Base-by-base conservation (phyloP, 2,888 invertebrate genomes). In the Prosapia bicincta region DNA sequence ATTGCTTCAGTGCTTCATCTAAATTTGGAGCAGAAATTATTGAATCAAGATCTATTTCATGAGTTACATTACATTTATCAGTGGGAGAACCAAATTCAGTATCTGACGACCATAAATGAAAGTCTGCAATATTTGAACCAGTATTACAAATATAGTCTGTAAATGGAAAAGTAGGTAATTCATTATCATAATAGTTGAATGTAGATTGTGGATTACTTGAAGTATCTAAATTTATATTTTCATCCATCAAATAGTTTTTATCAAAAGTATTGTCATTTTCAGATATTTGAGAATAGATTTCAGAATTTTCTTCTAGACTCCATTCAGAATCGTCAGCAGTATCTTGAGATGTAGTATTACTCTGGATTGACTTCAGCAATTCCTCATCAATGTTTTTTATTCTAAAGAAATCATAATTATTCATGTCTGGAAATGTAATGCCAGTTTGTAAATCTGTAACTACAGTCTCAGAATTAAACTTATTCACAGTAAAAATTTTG, bases 1-100 rank as follows among this genome's bases (percentile, higher is more conserved):
- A 43, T 65, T 76, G 73, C 67, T 74, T 73, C 28, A 76, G 28
- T 20, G 76, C 76, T 30, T 76, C 76, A 24, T 76, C 70, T 26
- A 76, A 74, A 72, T 72, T 76, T 26, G 76, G 73, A 43, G 76
- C 76, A 26, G 76, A 76, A 13, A 76, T 76, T 7, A 76, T 76
- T 2, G 76, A 73, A 66, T 76, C 76, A 73, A 76, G 73, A 74
- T 76, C 76, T 70, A 76, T 76, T 32, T 66, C 32, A 26, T 25
- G 10, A 38, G 2, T 28, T 43, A 67, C 0, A 30, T 32, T 67
- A 73, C 25, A 10, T 28, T 43, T 30, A 26, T 67, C 66, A 26
- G 73, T 20, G 0, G 76, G 76, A 20, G 70, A 65, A 10, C 73
- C 70, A 67, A 66, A 73, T 28, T 69, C 76, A 23, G 38, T 66